Base-by-base conservation (phyloP, 2,113 vertebrate species). In the Pitta sordida region DNA sequence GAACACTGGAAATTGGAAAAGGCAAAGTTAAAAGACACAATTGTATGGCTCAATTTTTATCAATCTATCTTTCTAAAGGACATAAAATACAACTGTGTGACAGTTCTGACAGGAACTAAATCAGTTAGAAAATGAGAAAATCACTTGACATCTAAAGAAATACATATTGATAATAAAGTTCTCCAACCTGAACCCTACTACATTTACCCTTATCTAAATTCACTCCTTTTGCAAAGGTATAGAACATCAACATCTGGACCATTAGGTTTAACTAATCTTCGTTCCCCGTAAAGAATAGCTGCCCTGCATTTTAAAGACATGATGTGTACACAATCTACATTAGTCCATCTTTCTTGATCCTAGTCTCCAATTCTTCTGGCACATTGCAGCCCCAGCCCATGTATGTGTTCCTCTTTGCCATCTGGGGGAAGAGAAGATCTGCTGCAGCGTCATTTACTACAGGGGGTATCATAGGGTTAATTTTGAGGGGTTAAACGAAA, bases 251-350 rank as follows among this genome's bases (percentile, higher is more conserved):
- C 46, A 34, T 15, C 77, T 69, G 44, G 30, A 18, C 36, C 67
- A 64, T 17, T 4, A 64, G 34, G 30, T 9, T 71, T 58, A 71
- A 22, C 9, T 23, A 7, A 21, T 29, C 34, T 36, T 63, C 8
- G 1, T 6, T 81, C 3, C 7, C 22, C 59, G 29, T 4, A 2
- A 56, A 64, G 10, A 73, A 53, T 0, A 41, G 2, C n/a, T 73
- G 27, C 17, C 19, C 15, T 79, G 29, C 5, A 1, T 77, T 82
- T 88, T 41, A 56, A 64, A 64, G 11, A 15, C 32, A 23, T 26
- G 17, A 8, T 46, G 24, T 3, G 13, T 26, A 77, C 69, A 75
- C 36, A 70, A 1, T 8, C 29, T 27, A 26, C 2, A 12, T 41
- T 26, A 46, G 34, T 11, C 0, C 3, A 15, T 14, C 24, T 53